A percentile compares a stretch with the other conserved stretches of the same genome.
Evolutionary conservation across 2,113 vertebrate species (phyloP).

Genomic region (Lamprotornis superbus): DNA sequence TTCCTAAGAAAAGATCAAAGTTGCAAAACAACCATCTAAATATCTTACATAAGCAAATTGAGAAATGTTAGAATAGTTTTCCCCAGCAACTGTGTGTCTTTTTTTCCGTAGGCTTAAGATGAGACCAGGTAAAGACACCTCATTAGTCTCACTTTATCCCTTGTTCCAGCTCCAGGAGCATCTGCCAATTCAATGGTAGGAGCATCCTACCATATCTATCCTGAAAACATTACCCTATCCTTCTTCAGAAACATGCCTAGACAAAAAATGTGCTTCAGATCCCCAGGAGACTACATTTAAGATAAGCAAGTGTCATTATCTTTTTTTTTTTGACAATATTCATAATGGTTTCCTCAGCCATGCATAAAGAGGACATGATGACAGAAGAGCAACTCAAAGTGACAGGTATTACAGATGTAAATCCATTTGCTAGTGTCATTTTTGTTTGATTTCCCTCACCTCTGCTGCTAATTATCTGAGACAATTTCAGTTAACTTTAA

Average conservation of each 20-base stretch:
- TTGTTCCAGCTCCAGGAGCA: not conserved
- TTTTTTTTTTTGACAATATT: not conserved
- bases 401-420: not conserved
- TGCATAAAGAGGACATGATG: not conserved
- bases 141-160: not conserved
- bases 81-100: not conserved
- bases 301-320: not conserved
- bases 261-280: not conserved
- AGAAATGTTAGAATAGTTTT: not conserved
- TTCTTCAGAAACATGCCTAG: not conserved
- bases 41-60: not conserved
- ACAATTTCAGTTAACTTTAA: not conserved
- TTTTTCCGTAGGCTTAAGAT: not conserved
- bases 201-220: not conserved
- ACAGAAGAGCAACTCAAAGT: not conserved
- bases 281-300: not conserved
- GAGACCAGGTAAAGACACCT: not conserved
- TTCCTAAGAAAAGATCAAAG: not conserved
- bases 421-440: not conserved
- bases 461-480: not conserved
- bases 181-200: not conserved
- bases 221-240: not conserved
- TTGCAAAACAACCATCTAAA: not conserved
- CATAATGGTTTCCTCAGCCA: not conserved
- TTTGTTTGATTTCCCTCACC: not conserved